A percentile compares a stretch with the other conserved stretches of the same genome.
phyloP scores from a whole-genome alignment of 2,888 invertebrate species.

The Cyaniris semiargus region DNA sequence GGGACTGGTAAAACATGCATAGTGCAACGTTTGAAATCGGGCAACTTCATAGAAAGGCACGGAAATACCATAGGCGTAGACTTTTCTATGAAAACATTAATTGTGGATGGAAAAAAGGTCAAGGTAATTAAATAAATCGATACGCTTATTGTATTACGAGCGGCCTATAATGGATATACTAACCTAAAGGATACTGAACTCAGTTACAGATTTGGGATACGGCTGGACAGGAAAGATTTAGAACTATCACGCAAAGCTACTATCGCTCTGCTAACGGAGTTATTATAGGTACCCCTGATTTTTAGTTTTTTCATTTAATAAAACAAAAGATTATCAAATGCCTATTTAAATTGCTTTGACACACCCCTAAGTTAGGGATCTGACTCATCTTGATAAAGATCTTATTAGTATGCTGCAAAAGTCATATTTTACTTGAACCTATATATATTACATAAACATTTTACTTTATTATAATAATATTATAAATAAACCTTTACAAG shows the following conservation, averaged over 20 bases:
- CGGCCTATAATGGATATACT: neutral
- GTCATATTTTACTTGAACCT: neutral
- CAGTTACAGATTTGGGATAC: constrained; percentile 98
- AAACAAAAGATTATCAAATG: neutral
- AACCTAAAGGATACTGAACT: constrained; percentile 43
- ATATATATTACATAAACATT: neutral
- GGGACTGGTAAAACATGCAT: constrained; percentile 96
- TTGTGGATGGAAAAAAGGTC: constrained; percentile 95
- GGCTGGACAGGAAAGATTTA: constrained; percentile 97
- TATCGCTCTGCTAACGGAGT: constrained; percentile 98
- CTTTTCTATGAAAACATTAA: constrained; percentile 98
- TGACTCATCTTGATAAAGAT: neutral
- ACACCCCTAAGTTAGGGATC: neutral
- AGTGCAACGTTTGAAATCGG: constrained; percentile 97
- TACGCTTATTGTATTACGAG: constrained; percentile 34
- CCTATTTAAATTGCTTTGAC: constrained; percentile 26
- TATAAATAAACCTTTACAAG: neutral
- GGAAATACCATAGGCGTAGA: constrained; percentile 98
- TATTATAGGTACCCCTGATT: constrained; percentile 85
- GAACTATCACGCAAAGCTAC: constrained; percentile 98
- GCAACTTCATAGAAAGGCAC: constrained; percentile 96
- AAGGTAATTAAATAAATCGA: constrained; percentile 83
- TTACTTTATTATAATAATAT: neutral
- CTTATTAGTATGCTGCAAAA: neutral
- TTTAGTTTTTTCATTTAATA: neutral